phyloP scores from a whole-genome alignment of 2,888 invertebrate genomes.

The Amblyjoppa fuscipennis region DNA sequence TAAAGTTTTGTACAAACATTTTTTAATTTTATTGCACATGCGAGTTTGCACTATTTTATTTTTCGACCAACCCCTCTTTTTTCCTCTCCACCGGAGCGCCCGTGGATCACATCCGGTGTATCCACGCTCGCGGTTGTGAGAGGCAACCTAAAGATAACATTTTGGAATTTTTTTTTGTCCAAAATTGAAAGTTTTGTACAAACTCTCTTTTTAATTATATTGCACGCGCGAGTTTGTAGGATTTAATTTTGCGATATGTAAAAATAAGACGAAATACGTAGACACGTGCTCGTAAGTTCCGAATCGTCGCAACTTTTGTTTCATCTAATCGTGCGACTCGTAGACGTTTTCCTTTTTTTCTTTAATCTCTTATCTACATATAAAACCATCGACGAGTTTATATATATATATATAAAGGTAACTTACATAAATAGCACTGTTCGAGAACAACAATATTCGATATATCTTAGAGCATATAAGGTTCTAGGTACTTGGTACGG shows the following conservation, averaged over 20 bases:
- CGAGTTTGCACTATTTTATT: neutral
- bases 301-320: slow-evolving; percentile 39
- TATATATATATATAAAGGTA: slow-evolving; percentile 59
- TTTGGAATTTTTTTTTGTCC: neutral
- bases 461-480: slow-evolving; percentile 55
- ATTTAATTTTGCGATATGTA: slow-evolving; percentile 2
- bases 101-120: neutral
- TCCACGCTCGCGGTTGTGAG: neutral
- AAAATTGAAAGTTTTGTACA: slow-evolving; percentile 76
- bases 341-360: slow-evolving; percentile 3
- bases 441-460: slow-evolving; percentile 53
- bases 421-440: slow-evolving; percentile 70
- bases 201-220: slow-evolving; percentile 73
- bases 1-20: too few species aligned
- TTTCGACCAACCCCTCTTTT: slow-evolving; percentile 31
- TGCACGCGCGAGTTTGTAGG: slow-evolving; percentile 33
- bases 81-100: too few species aligned
- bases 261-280: neutral
- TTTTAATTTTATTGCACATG: too few species aligned
- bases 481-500: slow-evolving; percentile 66
- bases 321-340: slow-evolving; percentile 32
- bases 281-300: neutral
- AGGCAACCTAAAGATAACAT: neutral
- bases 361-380: slow-evolving; percentile 57
- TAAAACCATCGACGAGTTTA: slow-evolving; percentile 48